Conservation (phyloP, 2,797 vertebrate genomes). For the Cossypha caffra region DNA sequence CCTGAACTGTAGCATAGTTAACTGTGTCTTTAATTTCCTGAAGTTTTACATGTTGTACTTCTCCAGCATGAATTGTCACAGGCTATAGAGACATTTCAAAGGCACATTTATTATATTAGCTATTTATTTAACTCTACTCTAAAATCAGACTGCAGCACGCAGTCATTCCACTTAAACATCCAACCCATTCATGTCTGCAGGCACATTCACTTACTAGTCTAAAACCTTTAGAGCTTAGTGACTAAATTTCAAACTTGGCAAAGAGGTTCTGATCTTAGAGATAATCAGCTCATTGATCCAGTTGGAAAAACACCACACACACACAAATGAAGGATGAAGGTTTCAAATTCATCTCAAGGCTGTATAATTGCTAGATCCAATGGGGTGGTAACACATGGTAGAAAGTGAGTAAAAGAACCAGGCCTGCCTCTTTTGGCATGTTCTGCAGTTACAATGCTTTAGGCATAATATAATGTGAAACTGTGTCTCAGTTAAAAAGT, state of each 20-base stretch:
- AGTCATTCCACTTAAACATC: not conserved
- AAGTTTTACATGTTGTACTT: not conserved
- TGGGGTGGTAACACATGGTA: rapidly evolving
- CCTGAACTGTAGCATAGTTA: not conserved
- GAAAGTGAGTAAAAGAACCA: not conserved
- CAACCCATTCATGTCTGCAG: not conserved
- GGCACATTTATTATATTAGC: not conserved
- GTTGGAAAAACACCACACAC: not conserved
- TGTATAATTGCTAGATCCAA: not conserved
- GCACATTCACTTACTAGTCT: not conserved
- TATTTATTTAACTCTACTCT: not conserved
- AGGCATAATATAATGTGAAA: not conserved
- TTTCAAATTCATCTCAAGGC: not conserved
- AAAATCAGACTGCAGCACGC: not conserved
- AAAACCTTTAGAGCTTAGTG: not conserved
- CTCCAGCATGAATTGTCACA: not conserved
- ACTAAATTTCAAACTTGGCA: not conserved
- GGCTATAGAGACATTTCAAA: not conserved
- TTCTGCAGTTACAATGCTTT: not conserved
- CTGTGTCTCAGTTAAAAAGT: not conserved
- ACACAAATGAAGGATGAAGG: not conserved
- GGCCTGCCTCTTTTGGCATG: not conserved
- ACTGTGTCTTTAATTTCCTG: rapidly evolving
- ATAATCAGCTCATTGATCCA: not conserved
- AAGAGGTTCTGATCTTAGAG: not conserved